Evolutionary conservation across 2,797 vertebrate genomes (phyloP).

Genomic region (Eulemur mongoz): DNA sequence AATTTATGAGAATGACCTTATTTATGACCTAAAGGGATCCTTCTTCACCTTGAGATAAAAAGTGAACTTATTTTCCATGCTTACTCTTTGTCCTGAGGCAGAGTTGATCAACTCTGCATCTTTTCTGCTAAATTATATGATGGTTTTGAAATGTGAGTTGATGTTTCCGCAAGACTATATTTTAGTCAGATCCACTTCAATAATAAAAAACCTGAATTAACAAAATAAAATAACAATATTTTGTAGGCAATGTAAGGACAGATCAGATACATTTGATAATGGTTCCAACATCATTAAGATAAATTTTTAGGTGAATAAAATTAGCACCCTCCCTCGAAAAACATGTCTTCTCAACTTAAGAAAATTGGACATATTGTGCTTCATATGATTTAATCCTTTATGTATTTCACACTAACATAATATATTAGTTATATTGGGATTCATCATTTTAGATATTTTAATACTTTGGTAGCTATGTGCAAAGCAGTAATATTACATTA

Average conservation of each 20-base stretch:
- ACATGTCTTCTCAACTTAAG: not conserved
- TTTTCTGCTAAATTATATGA: slow-evolving; percentile 79
- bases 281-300: not conserved
- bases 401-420: not conserved
- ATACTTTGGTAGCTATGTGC: not conserved
- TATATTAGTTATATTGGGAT: not conserved
- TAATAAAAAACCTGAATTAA: slow-evolving; percentile 45
- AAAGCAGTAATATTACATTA: not conserved
- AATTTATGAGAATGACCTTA: slow-evolving; percentile 57
- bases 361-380: not conserved
- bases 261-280: not conserved
- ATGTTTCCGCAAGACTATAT: slow-evolving; percentile 58
- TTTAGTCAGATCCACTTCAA: slow-evolving; percentile 78
- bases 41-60: slow-evolving; percentile 78
- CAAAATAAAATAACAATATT: not conserved
- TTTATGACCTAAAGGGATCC: slow-evolving; percentile 72
- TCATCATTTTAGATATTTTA: not conserved
- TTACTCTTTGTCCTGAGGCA: slow-evolving; percentile 77
- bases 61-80: slow-evolving; percentile 80
- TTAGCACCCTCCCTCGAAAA: not conserved
- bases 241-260: not conserved
- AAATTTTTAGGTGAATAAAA: not conserved
- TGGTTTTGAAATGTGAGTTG: slow-evolving; percentile 78
- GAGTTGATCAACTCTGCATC: slow-evolving; percentile 74
- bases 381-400: not conserved